Evolutionary conservation across 2,888 invertebrate genomes (phyloP).

Genomic region (Drosophila melanosoma): DNA sequence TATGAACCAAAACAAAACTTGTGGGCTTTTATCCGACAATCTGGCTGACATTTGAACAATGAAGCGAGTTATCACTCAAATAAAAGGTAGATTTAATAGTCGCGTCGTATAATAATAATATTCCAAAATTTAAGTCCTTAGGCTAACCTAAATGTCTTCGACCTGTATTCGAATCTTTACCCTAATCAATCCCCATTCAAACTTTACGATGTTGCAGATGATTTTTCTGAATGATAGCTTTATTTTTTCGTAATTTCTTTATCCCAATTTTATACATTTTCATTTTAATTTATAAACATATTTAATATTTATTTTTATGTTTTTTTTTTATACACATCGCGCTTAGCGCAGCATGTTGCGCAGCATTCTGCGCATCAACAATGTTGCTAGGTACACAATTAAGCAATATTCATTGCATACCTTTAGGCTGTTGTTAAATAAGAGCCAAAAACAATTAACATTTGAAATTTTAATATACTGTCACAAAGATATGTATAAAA

Average conservation of each 20-base stretch:
- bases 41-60: too few relatives aligned
- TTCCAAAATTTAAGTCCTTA: too few relatives aligned
- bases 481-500: neutral
- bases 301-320: neutral
- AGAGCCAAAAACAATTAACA: neutral
- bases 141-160: too few relatives aligned
- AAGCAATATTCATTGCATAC: neutral
- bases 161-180: neutral
- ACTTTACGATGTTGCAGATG: neutral
- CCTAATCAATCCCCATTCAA: neutral
- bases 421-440: neutral
- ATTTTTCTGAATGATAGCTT: neutral
- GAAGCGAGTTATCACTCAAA: neutral
- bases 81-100: neutral
- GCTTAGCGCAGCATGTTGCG: slow-evolving; percentile 17
- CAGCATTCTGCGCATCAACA: neutral
- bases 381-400: slow-evolving; percentile 12
- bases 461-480: neutral
- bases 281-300: neutral
- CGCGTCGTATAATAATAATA: neutral
- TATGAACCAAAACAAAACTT: too few relatives aligned
- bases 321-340: neutral
- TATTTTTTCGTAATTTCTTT: neutral
- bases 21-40: too few relatives aligned
- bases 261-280: neutral